Conservation (phyloP, 2,888 invertebrate species). For the Apamea monoglypha region DNA sequence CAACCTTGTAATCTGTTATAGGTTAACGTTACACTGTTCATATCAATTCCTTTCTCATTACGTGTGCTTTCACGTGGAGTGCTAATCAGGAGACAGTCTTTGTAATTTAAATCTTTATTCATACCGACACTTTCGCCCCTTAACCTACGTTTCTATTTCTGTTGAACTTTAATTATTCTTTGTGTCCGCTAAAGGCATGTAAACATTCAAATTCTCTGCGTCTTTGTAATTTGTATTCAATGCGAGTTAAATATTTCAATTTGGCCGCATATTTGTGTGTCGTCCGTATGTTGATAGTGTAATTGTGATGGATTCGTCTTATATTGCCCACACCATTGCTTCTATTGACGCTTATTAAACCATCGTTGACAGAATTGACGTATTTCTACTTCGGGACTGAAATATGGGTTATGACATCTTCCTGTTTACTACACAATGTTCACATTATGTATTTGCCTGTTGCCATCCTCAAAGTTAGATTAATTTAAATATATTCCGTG, state of each 20-base stretch:
- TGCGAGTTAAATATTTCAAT: constrained; percentile 67
- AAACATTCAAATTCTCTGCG: constrained; percentile 73
- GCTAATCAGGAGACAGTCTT: constrained; percentile 43
- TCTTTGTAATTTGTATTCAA: constrained; percentile 79
- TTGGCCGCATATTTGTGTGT: constrained; percentile 72
- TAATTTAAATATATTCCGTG: constrained; percentile 54
- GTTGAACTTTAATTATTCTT: constrained; percentile 69
- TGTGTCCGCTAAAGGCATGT: constrained; percentile 68
- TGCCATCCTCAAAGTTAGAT: constrained; percentile 38
- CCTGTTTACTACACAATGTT: constrained; percentile 48
- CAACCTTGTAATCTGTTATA: constrained; percentile 75
- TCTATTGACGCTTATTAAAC: constrained; percentile 77
- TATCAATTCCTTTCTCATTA: constrained; percentile 48
- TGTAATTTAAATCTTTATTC: constrained; percentile 51
- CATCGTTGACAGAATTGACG: constrained; percentile 46
- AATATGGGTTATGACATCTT: constrained; percentile 37
- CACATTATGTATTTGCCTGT: constrained; percentile 33
- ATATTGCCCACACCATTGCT: constrained; percentile 69
- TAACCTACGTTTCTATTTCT: constrained; percentile 70
- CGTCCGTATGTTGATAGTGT: constrained; percentile 74
- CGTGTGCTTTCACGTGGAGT: constrained; percentile 46
- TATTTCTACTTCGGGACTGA: constrained; percentile 24
- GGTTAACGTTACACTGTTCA: constrained; percentile 55
- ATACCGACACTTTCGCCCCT: constrained; percentile 72
- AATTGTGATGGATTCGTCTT: constrained; percentile 79